Evolutionary conservation across 2,888 invertebrate species (phyloP), one percentile per base, ranked within the genome.

Genomic region (Boloria euphrosyne): DNA sequence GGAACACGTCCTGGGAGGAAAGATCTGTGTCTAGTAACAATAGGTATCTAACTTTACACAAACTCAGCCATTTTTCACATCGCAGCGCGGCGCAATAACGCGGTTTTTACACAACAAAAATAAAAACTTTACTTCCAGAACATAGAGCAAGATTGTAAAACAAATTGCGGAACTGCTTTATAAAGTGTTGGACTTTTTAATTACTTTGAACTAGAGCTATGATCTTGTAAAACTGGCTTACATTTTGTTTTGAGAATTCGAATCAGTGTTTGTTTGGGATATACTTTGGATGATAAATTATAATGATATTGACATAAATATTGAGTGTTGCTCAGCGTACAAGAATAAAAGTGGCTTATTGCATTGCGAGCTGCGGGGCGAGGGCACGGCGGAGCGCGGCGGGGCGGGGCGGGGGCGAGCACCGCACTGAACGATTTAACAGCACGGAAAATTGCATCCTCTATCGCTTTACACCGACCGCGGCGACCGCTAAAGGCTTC

Each of bases 361-460:
- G 18, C 18, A 55, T 43, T 43, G 43, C 7, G 10, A 7, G 3
- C 13, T 38, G 17, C 14, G 18, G 7, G 16, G 18, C 43, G 18
- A 14, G 17, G 14, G 17, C 17, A 17, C 4, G 49, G 49, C 0
- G 10, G 17, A 18, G 17, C 13, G 49, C 49, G 49, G 49, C 7
- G 13, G 47, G n/a, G n/a, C n/a, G n/a, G n/a, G 17, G 49, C 17
- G 49, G 49, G n/a, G 49, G 22, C 18, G 17, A 13, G 18, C 13
- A 13, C 22, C 22, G 50, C 22, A 22, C 55, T 44, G 55, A 55
- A 18, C 44, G 44, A 44, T 55, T 18, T 38, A 16, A 44, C 43
- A 52, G 43, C 53, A 52, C 54, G 43, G 60, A 47, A 43, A 54
- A 65, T 60, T 60, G 60, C 49, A 27, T 60, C 58, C 46, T 59